Conservation (phyloP, 2,797 vertebrate species). For the Lutjanus argentimaculatus region DNA sequence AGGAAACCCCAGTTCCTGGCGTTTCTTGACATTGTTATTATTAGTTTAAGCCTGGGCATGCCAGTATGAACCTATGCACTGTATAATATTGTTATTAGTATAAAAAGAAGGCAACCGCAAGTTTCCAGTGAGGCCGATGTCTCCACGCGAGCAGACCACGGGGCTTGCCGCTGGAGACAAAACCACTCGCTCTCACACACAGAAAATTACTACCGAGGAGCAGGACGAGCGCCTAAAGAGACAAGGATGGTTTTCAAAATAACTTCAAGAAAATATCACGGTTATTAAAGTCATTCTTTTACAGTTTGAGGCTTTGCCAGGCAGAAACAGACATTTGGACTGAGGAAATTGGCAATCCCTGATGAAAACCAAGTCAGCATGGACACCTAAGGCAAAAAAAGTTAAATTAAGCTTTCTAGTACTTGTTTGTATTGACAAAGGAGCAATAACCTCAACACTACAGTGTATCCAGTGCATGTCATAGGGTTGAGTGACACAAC, state of each 20-base stretch:
- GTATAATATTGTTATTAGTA: conserved; percentile 69
- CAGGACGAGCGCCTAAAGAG: conserved; percentile 58
- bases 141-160: conserved; percentile 78
- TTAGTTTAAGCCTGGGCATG: conserved; percentile 57
- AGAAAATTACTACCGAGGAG: conserved; percentile 62
- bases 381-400: conserved; percentile 30
- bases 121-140: conserved; percentile 76
- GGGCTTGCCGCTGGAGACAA: conserved; percentile 64
- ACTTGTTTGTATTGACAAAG: conserved; percentile 28
- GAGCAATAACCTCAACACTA: conserved; percentile 33
- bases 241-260: conserved; percentile 63
- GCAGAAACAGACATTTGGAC: conserved; percentile 29
- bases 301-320: conserved; percentile 37
- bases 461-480: conserved; percentile 40
- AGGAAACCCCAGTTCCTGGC: conserved; percentile 74
- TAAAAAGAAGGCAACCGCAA: conserved; percentile 58
- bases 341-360: conserved; percentile 29
- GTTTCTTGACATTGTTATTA: conserved; percentile 69
- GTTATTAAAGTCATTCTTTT: conserved; percentile 61
- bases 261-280: conserved; percentile 52
- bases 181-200: conserved; percentile 37
- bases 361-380: conserved; percentile 28
- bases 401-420: conserved; percentile 22
- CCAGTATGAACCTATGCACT: conserved; percentile 42
- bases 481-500: conserved; percentile 67